Percentiles rank a stretch among this genome's conserved stretches.
phyloP scores from a whole-genome alignment of 2,113 vertebrate genomes.

The Gymnarchus niloticus region DNA sequence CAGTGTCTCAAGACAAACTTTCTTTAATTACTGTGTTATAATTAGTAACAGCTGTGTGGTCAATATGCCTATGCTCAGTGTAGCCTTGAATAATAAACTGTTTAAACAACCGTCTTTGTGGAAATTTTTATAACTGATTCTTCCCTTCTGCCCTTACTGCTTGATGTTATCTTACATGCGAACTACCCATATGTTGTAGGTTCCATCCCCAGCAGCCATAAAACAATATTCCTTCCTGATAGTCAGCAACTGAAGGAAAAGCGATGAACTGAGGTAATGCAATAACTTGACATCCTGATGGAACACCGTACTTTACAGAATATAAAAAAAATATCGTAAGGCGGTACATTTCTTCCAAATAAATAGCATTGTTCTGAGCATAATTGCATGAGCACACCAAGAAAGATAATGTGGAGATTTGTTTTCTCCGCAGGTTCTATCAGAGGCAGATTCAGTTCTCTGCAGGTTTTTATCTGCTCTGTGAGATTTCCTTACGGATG shows the following conservation, averaged over 20 bases:
- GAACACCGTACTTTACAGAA: background rate
- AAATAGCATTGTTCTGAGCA: background rate
- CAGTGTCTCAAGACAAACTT: background rate
- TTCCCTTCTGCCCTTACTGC: background rate
- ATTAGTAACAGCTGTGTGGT: background rate
- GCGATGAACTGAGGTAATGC: background rate
- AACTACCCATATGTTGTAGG: background rate
- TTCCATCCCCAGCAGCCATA: background rate
- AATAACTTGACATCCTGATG: background rate
- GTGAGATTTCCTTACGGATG: background rate
- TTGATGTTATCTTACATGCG: no score
- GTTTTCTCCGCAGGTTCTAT: background rate
- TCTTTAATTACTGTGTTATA: background rate
- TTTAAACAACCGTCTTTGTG: background rate
- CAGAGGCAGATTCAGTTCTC: background rate
- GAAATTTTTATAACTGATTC: background rate
- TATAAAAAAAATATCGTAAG: background rate
- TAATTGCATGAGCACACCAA: background rate
- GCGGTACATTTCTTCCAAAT: background rate
- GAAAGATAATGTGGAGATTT: conserved; percentile 17
- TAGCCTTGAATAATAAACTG: background rate
- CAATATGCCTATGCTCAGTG: background rate
- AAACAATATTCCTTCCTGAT: background rate
- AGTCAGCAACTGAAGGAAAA: background rate
- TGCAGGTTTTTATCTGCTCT: background rate